These are phyloP conservation scores for Drosophila oshimai DNA, from an alignment of 1,140 invertebrate genomes.

Conservation along the genomic window DNA sequence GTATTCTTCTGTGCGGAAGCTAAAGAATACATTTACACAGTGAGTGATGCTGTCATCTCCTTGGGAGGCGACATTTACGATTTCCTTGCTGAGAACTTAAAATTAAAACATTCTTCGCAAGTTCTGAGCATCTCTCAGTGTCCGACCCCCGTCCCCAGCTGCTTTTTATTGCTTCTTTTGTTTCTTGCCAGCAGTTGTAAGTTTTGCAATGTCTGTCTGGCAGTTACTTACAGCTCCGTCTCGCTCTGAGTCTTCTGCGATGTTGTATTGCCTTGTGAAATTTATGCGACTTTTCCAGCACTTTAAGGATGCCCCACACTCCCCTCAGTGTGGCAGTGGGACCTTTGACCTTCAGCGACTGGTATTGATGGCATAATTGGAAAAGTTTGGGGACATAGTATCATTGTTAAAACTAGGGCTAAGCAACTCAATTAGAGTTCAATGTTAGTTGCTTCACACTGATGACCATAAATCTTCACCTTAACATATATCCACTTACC, in stretches of 20 bases:
- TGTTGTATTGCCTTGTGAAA: constrained; percentile 20
- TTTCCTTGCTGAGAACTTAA: constrained; percentile 35
- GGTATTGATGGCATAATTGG: constrained; percentile 54
- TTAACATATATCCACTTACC: constrained; percentile 15
- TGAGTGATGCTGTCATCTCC: constrained; percentile 4
- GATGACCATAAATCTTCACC: constrained; percentile 21
- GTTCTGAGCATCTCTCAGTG: constrained; percentile 18
- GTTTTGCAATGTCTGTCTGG: constrained; percentile 39
- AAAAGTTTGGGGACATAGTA: constrained; percentile 39
- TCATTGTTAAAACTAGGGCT: background rate
- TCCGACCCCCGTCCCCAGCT: constrained; percentile 9
- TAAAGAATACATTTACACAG: background rate
- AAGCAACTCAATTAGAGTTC: constrained; percentile 44
- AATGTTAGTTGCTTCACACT: background rate
- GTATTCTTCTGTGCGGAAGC: background rate
- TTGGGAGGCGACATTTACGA: background rate
- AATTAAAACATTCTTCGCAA: constrained; percentile 71
- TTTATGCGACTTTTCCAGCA: constrained; percentile 50
- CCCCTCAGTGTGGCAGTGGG: background rate
- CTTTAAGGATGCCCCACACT: constrained; percentile 1
- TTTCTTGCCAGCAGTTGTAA: constrained; percentile 37
- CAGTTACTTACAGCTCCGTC: constrained; percentile 34
- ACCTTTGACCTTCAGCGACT: constrained; percentile 3
- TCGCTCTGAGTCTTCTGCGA: background rate
- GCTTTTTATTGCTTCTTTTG: constrained; percentile 45